Conservation (phyloP, 2,797 vertebrate genomes). For the Tympanoctomys barrerae region DNA sequence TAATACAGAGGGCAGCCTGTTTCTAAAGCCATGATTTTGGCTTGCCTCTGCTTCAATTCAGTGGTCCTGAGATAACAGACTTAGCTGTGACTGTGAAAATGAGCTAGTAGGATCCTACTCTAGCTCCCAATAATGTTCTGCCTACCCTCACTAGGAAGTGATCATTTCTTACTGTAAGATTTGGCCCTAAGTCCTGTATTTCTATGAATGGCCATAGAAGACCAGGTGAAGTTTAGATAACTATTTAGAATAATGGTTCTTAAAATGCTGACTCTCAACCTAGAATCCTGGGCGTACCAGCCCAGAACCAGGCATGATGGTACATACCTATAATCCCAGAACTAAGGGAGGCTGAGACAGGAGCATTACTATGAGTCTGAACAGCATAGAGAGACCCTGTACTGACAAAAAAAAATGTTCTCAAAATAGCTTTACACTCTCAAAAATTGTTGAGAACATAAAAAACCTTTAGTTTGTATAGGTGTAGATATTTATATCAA, state of each 20-base stretch:
- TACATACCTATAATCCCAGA: too few species aligned
- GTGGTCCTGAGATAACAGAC: background rate
- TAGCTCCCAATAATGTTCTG: background rate
- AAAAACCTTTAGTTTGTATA: slow-evolving; percentile 33
- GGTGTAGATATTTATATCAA: slow-evolving; percentile 39
- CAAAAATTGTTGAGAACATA: background rate
- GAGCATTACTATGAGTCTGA: too few species aligned
- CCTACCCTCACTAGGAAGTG: background rate
- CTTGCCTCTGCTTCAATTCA: background rate
- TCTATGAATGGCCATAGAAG: slow-evolving; percentile 10
- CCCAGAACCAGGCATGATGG: too few species aligned
- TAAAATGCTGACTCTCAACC: background rate
- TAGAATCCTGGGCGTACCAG: too few species aligned
- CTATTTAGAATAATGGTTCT: slow-evolving; percentile 46
- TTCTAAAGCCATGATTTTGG: background rate
- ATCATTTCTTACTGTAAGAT: background rate
- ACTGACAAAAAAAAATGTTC: background rate
- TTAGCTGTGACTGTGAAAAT: background rate
- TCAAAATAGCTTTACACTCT: slow-evolving; percentile 23
- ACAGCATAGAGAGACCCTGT: too few species aligned
- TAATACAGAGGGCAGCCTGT: background rate
- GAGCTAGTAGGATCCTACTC: background rate
- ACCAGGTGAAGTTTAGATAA: background rate
- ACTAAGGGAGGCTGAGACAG: too few species aligned
- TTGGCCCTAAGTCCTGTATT: slow-evolving; percentile 11